Conservation (phyloP, 2,113 vertebrate species). For the Rhea americana region DNA sequence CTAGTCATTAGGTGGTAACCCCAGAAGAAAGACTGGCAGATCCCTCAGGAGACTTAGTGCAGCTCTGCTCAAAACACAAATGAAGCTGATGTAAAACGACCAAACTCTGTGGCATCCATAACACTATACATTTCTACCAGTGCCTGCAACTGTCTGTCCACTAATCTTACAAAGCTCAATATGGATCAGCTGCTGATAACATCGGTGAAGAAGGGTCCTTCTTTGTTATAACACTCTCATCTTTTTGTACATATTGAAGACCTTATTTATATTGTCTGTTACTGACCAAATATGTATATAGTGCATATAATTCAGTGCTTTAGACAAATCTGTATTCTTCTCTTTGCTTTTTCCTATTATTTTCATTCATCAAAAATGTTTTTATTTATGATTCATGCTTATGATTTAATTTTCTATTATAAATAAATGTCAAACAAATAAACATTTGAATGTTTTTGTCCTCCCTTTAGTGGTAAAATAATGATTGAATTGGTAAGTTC, state of each 20-base stretch:
- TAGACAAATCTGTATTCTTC: neutral
- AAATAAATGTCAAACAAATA: slow-evolving; percentile 30
- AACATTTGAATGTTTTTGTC: neutral
- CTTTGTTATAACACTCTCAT: slow-evolving; percentile 15
- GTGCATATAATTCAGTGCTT: neutral
- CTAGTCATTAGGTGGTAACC: neutral
- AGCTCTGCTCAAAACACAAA: neutral
- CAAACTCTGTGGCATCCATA: neutral
- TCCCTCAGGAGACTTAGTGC: neutral
- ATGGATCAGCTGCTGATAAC: slow-evolving; percentile 52
- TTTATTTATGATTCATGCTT: neutral
- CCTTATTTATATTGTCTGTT: slow-evolving; percentile 6
- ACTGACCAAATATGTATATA: slow-evolving; percentile 21
- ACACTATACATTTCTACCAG: slow-evolving; percentile 44
- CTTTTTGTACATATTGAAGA: slow-evolving; percentile 26
- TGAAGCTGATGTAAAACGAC: neutral
- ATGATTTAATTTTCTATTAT: neutral
- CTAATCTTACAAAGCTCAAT: slow-evolving; percentile 45
- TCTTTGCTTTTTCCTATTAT: neutral
- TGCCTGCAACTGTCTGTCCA: slow-evolving; percentile 52
- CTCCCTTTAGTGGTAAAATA: slow-evolving; percentile 16
- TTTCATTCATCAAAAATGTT: neutral
- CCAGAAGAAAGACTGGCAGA: neutral
- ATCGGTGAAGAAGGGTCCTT: slow-evolving; percentile 40
- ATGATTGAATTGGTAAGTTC: slow-evolving; percentile 29